phyloP scores from a whole-genome alignment of 2,113 vertebrate species.

The Hypomesus transpacificus region DNA sequence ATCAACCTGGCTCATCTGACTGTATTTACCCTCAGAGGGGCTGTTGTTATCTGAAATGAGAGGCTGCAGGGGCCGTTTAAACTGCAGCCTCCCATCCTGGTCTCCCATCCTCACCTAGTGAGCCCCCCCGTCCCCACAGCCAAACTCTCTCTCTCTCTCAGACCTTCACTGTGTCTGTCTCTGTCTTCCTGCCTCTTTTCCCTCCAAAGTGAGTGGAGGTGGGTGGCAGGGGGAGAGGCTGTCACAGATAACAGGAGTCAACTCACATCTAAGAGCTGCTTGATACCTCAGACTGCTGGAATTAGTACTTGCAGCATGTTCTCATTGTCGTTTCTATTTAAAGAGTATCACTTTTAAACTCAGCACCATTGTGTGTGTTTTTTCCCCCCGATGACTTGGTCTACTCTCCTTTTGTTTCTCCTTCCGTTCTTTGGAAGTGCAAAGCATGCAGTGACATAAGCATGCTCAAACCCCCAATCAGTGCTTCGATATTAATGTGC shows the following conservation, averaged over 20 bases:
- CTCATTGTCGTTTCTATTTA: not conserved
- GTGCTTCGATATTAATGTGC: too few relatives aligned
- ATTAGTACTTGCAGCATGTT: not conserved
- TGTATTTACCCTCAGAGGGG: not conserved
- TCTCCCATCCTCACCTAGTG: too few relatives aligned
- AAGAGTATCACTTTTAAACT: too few relatives aligned
- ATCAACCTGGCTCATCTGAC: not conserved
- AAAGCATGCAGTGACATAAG: conserved; percentile 15
- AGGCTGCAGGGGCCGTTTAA: too few relatives aligned
- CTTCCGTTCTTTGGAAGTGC: not conserved
- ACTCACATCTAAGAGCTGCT: conserved; percentile 7
- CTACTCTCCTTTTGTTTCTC: not conserved
- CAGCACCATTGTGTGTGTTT: not conserved
- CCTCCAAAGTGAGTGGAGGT: too few relatives aligned
- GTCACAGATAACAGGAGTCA: not conserved
- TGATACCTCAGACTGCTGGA: not conserved
- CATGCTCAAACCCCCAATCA: not conserved
- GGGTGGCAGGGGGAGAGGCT: too few relatives aligned
- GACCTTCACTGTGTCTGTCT: too few relatives aligned
- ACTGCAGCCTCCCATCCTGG: too few relatives aligned
- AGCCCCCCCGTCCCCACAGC: too few relatives aligned
- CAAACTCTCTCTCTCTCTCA: too few relatives aligned
- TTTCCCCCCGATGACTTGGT: not conserved
- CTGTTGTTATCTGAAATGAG: not conserved
- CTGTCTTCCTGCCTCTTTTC: too few relatives aligned